Conservation (phyloP, 1,140 invertebrate genomes). For the Panulirus ornatus region DNA sequence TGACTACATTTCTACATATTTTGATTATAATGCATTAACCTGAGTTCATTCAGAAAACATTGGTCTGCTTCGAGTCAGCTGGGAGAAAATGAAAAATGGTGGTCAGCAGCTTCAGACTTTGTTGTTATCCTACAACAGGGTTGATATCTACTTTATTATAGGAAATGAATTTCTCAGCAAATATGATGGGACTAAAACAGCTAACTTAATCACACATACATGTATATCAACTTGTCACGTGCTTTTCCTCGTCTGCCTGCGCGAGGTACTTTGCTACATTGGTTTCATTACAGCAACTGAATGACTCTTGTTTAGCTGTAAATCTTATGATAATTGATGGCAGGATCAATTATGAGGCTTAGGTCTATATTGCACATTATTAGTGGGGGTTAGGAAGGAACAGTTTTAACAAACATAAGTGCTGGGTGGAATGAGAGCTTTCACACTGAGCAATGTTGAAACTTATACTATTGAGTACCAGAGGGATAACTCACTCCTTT, state of each 20-base stretch:
- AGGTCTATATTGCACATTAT: conserved; percentile 68
- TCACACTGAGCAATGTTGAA: neutral
- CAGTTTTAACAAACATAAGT: neutral
- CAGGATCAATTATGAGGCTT: conserved; percentile 54
- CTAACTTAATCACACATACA: neutral
- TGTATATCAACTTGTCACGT: neutral
- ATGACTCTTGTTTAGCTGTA: neutral
- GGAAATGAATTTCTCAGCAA: neutral
- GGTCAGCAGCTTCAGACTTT: neutral
- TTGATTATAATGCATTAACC: conserved; percentile 71
- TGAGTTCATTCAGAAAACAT: conserved; percentile 57
- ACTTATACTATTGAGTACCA: neutral
- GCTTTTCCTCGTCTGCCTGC: neutral
- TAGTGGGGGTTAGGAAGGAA: neutral
- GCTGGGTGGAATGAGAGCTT: neutral
- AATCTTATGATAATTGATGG: neutral
- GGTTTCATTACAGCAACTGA: neutral
- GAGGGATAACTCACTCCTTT: neutral
- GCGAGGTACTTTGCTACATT: neutral
- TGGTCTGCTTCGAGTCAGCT: conserved; percentile 53
- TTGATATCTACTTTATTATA: neutral
- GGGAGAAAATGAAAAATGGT: neutral
- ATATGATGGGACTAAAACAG: neutral
- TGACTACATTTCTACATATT: conserved; percentile 67
- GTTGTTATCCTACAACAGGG: neutral